These are phyloP conservation scores for Megaustenia siamemsis DNA, from an alignment of 2,888 invertebrate species.

Conservation along the genomic window DNA sequence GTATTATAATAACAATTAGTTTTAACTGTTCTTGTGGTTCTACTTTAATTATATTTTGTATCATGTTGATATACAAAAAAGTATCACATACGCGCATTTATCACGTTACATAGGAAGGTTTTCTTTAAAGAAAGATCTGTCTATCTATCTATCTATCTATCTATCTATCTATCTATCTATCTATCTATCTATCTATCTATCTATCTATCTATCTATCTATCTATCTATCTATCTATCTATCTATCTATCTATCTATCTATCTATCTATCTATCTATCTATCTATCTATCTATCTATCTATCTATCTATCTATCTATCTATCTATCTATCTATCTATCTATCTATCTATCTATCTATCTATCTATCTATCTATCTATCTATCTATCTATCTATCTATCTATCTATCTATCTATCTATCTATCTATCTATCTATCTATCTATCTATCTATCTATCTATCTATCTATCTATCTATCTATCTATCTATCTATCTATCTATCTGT, in stretches of 20 bases:
- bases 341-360: not conserved
- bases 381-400: not conserved
- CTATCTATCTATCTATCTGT: too few relatives aligned
- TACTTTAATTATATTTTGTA: too few relatives aligned
- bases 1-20: too few relatives aligned
- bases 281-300: not conserved
- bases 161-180: constrained; percentile 1
- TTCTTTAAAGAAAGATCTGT: not conserved
- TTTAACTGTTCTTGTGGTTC: too few relatives aligned
- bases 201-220: constrained; percentile 7
- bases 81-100: too few relatives aligned
- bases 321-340: not conserved
- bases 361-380: constrained; percentile 5
- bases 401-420: not conserved
- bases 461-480: too few relatives aligned
- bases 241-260: not conserved
- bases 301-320: constrained; percentile 1
- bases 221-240: constrained; percentile 9
- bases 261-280: not conserved
- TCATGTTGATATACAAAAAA: too few relatives aligned
- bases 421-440: too few relatives aligned
- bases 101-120: too few relatives aligned
- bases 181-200: constrained; percentile 9
- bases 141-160: not conserved
- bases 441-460: too few relatives aligned